Evolutionary conservation across 2,113 vertebrate genomes (phyloP).

Genomic region (Channa argus): DNA sequence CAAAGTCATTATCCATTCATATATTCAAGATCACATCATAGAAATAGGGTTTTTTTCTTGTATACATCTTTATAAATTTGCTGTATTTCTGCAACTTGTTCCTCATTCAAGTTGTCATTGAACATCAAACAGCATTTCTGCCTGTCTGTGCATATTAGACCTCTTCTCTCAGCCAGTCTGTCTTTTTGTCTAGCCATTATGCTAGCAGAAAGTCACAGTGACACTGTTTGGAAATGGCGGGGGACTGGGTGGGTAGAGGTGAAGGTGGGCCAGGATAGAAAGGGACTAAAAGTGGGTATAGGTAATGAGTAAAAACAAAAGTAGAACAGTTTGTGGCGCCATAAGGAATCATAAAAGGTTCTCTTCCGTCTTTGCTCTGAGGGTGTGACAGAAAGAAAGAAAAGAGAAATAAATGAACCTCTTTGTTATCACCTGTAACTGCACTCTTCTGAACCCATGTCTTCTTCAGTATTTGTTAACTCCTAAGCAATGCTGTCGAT

Average conservation of each 20-base stretch:
- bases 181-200: slow-evolving; percentile 50
- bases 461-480: slow-evolving; percentile 18
- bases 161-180: slow-evolving; percentile 60
- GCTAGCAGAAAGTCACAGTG: slow-evolving; percentile 79
- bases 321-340: slow-evolving; percentile 42
- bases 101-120: slow-evolving; percentile 39
- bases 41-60: slow-evolving; percentile 53
- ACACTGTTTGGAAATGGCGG: slow-evolving; percentile 73
- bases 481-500: slow-evolving; percentile 40
- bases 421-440: slow-evolving; percentile 36
- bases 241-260: slow-evolving; percentile 19
- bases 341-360: slow-evolving; percentile 48
- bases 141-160: slow-evolving; percentile 63
- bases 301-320: slow-evolving; percentile 27
- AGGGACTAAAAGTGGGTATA: slow-evolving; percentile 21
- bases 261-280: slow-evolving; percentile 23
- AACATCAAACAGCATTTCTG: slow-evolving; percentile 57
- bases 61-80: slow-evolving; percentile 50
- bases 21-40: slow-evolving; percentile 52
- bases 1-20: slow-evolving; percentile 57
- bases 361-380: slow-evolving; percentile 40
- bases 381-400: slow-evolving; percentile 2
- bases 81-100: slow-evolving; percentile 26
- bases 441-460: slow-evolving; percentile 33
- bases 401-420: slow-evolving; percentile 16